Evolutionary conservation across 2,113 vertebrate genomes (phyloP).

Genomic region (Rhodinocichla rosea): DNA sequence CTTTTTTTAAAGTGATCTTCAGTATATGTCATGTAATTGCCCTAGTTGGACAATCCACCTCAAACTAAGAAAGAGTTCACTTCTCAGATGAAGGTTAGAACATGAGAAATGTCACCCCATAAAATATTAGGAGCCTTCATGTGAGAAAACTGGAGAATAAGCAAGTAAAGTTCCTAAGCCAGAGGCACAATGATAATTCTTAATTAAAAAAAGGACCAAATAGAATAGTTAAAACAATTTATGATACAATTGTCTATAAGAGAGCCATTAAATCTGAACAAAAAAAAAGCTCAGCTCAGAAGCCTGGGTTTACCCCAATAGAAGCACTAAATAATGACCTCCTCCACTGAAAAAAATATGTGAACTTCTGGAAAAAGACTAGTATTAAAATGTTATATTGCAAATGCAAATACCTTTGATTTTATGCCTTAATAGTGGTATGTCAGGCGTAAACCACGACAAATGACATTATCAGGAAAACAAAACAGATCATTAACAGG

Average conservation of each 20-base stretch:
- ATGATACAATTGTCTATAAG: slow-evolving; percentile 16
- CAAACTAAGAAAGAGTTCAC: neutral
- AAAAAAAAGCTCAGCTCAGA: neutral
- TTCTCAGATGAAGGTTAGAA: neutral
- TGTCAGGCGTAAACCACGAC: neutral
- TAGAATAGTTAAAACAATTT: slow-evolving; percentile 46
- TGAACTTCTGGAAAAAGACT: neutral
- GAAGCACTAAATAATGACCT: slow-evolving; percentile 35
- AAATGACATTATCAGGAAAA: slow-evolving; percentile 1
- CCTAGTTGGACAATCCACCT: neutral
- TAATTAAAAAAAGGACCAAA: slow-evolving; percentile 17
- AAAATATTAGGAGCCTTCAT: neutral
- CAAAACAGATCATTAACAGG: neutral
- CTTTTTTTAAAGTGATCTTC: neutral
- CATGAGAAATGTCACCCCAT: neutral
- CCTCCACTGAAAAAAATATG: neutral
- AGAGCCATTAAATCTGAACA: slow-evolving; percentile 1
- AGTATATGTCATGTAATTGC: neutral
- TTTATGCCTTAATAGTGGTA: neutral
- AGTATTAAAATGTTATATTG: neutral
- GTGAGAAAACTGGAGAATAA: neutral
- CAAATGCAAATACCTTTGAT: neutral
- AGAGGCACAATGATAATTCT: slow-evolving; percentile 22
- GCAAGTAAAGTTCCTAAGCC: neutral
- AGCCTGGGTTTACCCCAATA: neutral